These are phyloP conservation scores for Orthosia gothica DNA, from an alignment of 2,888 invertebrate species.

Conservation along the genomic window DNA sequence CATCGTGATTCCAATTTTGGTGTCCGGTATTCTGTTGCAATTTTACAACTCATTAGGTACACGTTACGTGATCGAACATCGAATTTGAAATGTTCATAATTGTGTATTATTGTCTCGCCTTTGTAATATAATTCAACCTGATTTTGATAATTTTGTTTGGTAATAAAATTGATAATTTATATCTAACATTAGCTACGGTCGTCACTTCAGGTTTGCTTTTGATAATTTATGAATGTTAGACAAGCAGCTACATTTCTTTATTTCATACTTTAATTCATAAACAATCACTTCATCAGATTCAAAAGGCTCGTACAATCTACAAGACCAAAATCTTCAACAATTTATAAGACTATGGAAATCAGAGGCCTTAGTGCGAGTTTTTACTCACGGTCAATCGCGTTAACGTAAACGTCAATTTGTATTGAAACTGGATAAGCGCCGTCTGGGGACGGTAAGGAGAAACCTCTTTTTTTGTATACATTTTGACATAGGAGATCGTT, in stretches of 20 bases:
- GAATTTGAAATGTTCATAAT: conserved; percentile 53
- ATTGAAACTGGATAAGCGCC: too few relatives aligned
- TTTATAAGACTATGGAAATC: conserved; percentile 44
- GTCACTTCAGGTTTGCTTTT: neutral
- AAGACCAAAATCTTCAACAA: conserved; percentile 8
- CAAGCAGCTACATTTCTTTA: neutral
- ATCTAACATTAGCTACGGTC: neutral
- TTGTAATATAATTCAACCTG: neutral
- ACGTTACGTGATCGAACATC: conserved; percentile 54
- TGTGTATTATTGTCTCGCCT: conserved; percentile 20
- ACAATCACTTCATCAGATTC: neutral
- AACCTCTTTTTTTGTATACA: too few relatives aligned
- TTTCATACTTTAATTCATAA: neutral
- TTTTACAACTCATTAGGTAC: conserved; percentile 65
- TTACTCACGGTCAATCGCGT: too few relatives aligned
- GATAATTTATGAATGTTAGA: neutral
- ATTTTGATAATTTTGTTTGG: conserved; percentile 12
- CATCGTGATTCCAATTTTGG: conserved; percentile 51
- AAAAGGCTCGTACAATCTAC: neutral
- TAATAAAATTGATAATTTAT: too few relatives aligned
- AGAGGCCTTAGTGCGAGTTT: too few relatives aligned
- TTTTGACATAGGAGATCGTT: too few relatives aligned
- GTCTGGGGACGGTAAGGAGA: too few relatives aligned
- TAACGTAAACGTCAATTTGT: too few relatives aligned
- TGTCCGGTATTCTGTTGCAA: conserved; percentile 46